These are phyloP conservation scores for Chaenogobius annularis DNA, from an alignment of 2,113 vertebrate genomes.

Conservation along the genomic window DNA sequence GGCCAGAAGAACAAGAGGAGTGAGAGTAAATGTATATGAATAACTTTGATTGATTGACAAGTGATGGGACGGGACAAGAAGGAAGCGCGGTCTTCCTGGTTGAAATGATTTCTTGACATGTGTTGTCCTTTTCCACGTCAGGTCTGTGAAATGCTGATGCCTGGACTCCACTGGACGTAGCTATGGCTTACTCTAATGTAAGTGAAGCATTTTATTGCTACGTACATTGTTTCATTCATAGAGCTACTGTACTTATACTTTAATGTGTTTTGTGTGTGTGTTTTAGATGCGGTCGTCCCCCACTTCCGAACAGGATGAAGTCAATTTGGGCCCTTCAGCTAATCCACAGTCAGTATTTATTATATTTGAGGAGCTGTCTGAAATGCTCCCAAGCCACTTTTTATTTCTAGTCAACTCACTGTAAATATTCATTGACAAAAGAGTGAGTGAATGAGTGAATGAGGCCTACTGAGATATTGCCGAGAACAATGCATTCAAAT, in stretches of 20 bases:
- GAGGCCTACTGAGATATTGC: too few species aligned
- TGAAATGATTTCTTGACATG: background rate
- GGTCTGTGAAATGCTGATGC: slow-evolving; percentile 48
- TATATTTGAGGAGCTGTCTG: background rate
- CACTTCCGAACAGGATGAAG: slow-evolving; percentile 75
- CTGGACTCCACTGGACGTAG: slow-evolving; percentile 31
- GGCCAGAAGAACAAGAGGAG: too few species aligned
- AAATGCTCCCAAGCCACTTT: background rate
- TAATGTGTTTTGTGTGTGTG: background rate
- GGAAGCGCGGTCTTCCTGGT: too few species aligned
- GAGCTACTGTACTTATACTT: background rate
- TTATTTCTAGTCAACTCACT: too few species aligned
- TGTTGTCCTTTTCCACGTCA: background rate
- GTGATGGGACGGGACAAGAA: background rate
- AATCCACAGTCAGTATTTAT: slow-evolving; percentile 91
- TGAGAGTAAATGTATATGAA: background rate
- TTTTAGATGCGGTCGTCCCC: slow-evolving; percentile 68
- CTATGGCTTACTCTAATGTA: slow-evolving; percentile 75
- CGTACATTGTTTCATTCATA: background rate
- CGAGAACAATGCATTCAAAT: too few species aligned
- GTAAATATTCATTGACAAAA: too few species aligned
- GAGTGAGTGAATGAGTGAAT: too few species aligned
- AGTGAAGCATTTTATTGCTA: slow-evolving; percentile 33
- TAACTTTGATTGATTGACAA: background rate
- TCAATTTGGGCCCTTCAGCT: slow-evolving; percentile 95